Evolutionary conservation across 37 sponge, comb jelly and placozoan species (phyloP).

Genomic region (Mnemiopsis leidyi): DNA sequence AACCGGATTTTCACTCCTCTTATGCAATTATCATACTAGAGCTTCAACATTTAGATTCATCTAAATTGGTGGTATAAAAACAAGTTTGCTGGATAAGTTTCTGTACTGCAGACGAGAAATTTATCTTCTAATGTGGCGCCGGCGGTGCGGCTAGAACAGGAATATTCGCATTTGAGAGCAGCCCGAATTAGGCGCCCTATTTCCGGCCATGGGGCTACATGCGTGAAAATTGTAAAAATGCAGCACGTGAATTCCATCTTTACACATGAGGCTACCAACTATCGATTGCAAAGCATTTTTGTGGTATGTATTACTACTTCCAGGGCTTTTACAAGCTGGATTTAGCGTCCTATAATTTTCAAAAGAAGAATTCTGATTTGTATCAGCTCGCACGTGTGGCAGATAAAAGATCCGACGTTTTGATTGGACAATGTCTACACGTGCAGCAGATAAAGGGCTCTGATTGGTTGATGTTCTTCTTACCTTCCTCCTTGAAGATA

Average conservation of each 20-base stretch:
- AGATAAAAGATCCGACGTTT: too few species aligned
- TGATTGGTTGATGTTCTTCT: constrained; percentile 25
- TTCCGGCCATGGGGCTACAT: neutral
- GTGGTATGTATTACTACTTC: neutral
- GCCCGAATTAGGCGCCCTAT: neutral
- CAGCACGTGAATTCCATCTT: neutral
- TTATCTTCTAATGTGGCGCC: neutral
- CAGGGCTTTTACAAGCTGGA: neutral
- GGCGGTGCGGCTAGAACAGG: neutral
- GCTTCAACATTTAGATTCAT: neutral
- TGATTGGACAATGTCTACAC: too few species aligned
- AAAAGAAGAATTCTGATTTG: too few species aligned
- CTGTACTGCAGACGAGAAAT: neutral
- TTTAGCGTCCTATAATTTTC: too few species aligned
- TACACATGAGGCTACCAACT: neutral
- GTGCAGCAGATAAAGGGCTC: neutral
- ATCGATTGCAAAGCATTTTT: neutral
- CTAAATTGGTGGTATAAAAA: neutral
- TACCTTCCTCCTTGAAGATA: constrained; percentile 61
- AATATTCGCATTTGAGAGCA: neutral
- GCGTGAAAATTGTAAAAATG: neutral
- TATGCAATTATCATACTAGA: neutral
- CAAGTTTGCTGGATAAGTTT: neutral
- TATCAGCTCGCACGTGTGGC: too few species aligned
- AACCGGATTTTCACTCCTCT: neutral